phyloP scores from a whole-genome alignment of 1,140 invertebrate genomes.

The Holotrichia oblita region DNA sequence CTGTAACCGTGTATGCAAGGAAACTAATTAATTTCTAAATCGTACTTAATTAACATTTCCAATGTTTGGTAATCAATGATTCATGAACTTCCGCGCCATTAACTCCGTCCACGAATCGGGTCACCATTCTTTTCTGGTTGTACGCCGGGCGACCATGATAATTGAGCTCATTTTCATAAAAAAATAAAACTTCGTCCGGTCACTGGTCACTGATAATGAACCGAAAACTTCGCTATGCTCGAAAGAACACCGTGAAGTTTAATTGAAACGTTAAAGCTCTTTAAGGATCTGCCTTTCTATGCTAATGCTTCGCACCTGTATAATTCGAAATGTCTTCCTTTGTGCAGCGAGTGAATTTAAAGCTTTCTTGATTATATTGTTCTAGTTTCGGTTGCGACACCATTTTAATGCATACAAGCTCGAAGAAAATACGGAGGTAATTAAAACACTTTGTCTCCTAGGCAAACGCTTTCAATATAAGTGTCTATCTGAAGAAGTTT shows the following conservation, averaged over 20 bases:
- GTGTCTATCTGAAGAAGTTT: not conserved
- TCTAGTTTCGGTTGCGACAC: slow-evolving; percentile 7
- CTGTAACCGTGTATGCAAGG: no score
- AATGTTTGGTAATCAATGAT: slow-evolving; percentile 25
- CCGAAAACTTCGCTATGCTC: slow-evolving; percentile 19
- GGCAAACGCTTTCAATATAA: slow-evolving; percentile 14
- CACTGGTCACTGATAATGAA: slow-evolving; percentile 30
- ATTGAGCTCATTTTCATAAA: slow-evolving; percentile 27
- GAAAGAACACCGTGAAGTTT: slow-evolving; percentile 16
- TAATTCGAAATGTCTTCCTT: slow-evolving; percentile 34
- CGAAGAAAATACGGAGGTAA: slow-evolving; percentile 6
- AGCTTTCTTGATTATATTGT: slow-evolving; percentile 34
- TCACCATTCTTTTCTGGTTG: not conserved
- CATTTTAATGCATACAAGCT: slow-evolving; percentile 8
- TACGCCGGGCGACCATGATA: not conserved
- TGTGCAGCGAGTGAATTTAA: not conserved
- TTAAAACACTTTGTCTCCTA: not conserved
- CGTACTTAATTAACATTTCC: slow-evolving; percentile 31
- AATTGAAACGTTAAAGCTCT: slow-evolving; percentile 32
- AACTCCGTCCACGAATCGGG: slow-evolving; percentile 13
- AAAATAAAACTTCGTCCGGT: slow-evolving; percentile 28
- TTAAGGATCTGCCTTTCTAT: slow-evolving; percentile 22
- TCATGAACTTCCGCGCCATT: slow-evolving; percentile 39
- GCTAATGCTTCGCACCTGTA: slow-evolving; percentile 24
- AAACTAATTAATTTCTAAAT: slow-evolving; percentile 37